Evolutionary conservation across 2,797 vertebrate species (phyloP), one percentile per base, ranked within the genome.

Genomic region (Lutra lutra): DNA sequence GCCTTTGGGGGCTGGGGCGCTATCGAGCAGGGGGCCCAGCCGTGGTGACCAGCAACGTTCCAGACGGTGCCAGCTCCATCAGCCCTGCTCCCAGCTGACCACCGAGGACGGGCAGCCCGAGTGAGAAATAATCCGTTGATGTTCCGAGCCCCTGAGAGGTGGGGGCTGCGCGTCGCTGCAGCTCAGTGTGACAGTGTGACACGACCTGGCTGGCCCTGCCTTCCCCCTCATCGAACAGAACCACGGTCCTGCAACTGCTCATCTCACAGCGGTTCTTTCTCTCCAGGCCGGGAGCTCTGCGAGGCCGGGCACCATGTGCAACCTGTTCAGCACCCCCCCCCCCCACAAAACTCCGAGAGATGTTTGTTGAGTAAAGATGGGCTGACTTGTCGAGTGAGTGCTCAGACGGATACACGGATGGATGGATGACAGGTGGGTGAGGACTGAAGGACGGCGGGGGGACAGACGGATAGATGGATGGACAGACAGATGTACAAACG

Each of bases 91-190:
- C 38, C 54, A 38, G 86, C 78, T 18, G 46, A 72, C 43, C 68
- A 32, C 0, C 0, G 32, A 3, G 38, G 43, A 25, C 11, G 5
- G 0, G 3, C 13, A 43, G 75, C 18, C 0, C 1, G 35, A 77
- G 54, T 3, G 25, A 72, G 38, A 35, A 46, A 40, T 7, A 48
- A 60, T 2, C 20, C 38, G 29, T 4, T 32, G 58, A 18, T 27
- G 10, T 35, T 62, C 35, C 20, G 38, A 38, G 48, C 40, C 29
- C 78, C 75, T 5, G 0, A 27, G 43, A n/a, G 23, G n/a, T 3
- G 1, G 48, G 75, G 75, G 38, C 48, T 43, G 23, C 40, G 25
- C 1, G 27, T 84, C 32, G 3, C 17, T 13, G 40, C 7, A 58
- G 62, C 56, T 27, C 1, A 32, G 27, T 15, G 48, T 15, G 48